phyloP scores from a whole-genome alignment of 2,888 invertebrate genomes.

The Noctuana brunneofusca region DNA sequence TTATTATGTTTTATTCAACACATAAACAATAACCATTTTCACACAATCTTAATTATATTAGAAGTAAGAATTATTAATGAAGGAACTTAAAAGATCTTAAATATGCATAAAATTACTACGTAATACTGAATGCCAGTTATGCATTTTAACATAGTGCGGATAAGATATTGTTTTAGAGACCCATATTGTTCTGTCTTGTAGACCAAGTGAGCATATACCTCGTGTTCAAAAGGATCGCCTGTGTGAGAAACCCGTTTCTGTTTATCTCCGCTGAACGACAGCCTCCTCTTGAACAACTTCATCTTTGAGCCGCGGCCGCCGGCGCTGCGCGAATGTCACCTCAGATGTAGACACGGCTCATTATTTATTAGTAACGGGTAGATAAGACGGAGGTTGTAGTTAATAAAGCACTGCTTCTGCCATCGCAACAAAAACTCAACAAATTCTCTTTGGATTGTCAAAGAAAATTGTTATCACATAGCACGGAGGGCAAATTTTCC shows the following conservation, averaged over 20 bases:
- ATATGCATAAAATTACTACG: background rate
- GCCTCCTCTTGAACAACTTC: constrained; percentile 80
- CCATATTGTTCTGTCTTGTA: constrained; percentile 32
- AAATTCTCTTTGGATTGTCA: constrained; percentile 50
- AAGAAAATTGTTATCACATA: constrained; percentile 53
- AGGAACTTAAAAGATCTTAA: no score
- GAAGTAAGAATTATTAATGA: no score
- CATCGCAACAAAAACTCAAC: constrained; percentile 40
- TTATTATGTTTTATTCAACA: no score
- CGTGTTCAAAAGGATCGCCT: constrained; percentile 77
- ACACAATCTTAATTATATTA: no score
- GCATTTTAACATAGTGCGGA: background rate
- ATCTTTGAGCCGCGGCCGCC: constrained; percentile 57
- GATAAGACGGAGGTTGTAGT: constrained; percentile 30
- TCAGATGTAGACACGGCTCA: constrained; percentile 50
- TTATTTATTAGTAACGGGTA: constrained; percentile 45
- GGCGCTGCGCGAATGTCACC: constrained; percentile 52
- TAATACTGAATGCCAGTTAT: background rate
- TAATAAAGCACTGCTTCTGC: constrained; percentile 28
- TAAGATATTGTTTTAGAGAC: constrained; percentile 30
- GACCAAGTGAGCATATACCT: constrained; percentile 56
- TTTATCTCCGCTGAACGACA: constrained; percentile 78
- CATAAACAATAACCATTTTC: no score
- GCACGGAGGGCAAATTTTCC: constrained; percentile 49
- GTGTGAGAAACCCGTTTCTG: constrained; percentile 71